Conservation (phyloP, 2,113 vertebrate species). For the Ochotona curzoniae region DNA sequence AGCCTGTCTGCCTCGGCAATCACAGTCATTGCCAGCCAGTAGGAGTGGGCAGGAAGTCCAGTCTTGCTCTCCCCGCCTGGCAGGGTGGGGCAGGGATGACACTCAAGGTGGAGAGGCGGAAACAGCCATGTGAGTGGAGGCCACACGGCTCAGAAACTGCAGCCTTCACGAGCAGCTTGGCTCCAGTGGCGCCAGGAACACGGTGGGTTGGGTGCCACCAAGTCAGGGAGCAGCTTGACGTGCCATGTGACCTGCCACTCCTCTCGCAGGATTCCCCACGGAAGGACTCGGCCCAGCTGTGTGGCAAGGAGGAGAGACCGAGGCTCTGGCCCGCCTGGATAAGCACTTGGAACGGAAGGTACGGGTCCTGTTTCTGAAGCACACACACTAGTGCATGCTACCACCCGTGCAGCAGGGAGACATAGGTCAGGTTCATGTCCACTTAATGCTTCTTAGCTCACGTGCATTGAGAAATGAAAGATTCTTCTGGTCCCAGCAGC, state of each 20-base stretch:
- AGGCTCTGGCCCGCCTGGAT: slow-evolving; percentile 94
- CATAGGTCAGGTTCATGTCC: neutral
- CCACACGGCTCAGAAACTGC: neutral
- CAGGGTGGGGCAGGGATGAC: neutral
- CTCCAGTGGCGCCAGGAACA: neutral
- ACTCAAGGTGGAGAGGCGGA: neutral
- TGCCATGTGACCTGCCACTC: neutral
- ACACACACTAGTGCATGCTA: neutral
- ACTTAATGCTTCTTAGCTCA: neutral
- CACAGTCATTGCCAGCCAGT: neutral
- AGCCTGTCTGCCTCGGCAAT: slow-evolving; percentile 1
- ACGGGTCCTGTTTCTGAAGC: slow-evolving; percentile 16
- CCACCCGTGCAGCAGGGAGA: neutral
- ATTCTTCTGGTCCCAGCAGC: neutral
- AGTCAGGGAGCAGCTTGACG: neutral
- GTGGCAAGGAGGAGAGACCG: slow-evolving; percentile 95
- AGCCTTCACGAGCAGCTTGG: neutral
- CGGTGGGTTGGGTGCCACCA: neutral
- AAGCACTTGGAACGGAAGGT: slow-evolving; percentile 98
- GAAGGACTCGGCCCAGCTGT: slow-evolving; percentile 90
- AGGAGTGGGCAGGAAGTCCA: neutral
- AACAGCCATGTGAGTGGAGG: neutral
- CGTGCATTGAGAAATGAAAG: neutral
- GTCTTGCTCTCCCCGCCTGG: neutral
- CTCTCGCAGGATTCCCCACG: slow-evolving; percentile 91